Conservation (phyloP, 2,113 vertebrate genomes). For the Hyperopisus bebe region DNA sequence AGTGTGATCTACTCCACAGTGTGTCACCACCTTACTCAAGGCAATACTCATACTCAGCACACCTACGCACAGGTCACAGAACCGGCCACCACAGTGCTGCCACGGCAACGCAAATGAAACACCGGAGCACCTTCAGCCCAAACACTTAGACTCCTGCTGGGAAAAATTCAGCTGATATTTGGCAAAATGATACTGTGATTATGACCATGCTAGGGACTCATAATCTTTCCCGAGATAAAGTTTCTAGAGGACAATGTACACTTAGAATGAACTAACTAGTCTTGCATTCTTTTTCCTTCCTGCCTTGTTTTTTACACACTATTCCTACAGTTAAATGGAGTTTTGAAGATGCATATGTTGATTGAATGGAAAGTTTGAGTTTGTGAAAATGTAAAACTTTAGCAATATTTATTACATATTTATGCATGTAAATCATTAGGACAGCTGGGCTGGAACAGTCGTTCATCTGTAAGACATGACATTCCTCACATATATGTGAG, state of each 20-base stretch:
- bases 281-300: background rate
- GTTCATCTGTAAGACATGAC: background rate
- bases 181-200: background rate
- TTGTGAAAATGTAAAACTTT: background rate
- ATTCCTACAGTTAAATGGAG: background rate
- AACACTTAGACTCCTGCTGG: background rate
- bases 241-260: background rate
- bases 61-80: background rate
- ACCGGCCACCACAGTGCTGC: background rate
- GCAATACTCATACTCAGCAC: background rate
- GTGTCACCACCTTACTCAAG: slow-evolving; percentile 3
- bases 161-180: background rate
- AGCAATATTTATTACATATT: background rate
- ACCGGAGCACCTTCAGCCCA: background rate
- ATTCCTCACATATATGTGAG: background rate
- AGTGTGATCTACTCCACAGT: slow-evolving; percentile 18
- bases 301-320: background rate
- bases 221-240: background rate
- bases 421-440: background rate
- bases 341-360: background rate
- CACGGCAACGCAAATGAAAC: background rate
- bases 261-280: background rate
- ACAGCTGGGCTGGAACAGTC: background rate
- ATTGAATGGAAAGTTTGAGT: background rate
- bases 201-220: background rate